phyloP scores from a whole-genome alignment of 2,888 invertebrate genomes.

The Bombylius discolor region DNA sequence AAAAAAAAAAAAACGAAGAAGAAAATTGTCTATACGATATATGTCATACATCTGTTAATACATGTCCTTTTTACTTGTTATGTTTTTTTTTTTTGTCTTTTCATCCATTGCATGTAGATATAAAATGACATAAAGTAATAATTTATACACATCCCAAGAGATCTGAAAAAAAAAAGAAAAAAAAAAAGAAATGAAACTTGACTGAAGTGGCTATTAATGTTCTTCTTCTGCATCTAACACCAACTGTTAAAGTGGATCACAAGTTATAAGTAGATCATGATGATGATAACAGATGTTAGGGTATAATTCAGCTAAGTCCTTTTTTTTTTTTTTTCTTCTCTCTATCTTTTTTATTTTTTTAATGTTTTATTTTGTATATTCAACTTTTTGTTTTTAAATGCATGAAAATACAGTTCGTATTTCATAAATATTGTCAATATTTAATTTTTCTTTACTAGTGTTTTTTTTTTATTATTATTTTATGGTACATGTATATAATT shows the following conservation, averaged over 20 bases:
- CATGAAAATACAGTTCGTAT: not conserved
- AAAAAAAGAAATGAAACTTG: not conserved
- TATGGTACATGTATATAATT: no score
- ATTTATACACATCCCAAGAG: not conserved
- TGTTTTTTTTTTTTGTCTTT: no score
- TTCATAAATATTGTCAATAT: not conserved
- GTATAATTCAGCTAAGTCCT: not conserved
- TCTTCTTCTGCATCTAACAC: not conserved
- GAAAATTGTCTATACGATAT: no score
- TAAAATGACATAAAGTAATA: not conserved
- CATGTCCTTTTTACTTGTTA: no score
- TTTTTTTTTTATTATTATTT: not conserved
- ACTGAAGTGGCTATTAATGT: not conserved
- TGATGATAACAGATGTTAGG: not conserved
- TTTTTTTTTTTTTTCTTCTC: not conserved
- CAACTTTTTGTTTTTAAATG: not conserved
- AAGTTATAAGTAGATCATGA: not conserved
- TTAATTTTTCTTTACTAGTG: not conserved
- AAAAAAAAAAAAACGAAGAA: no score
- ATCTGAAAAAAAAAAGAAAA: not conserved
- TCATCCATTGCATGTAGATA: no score
- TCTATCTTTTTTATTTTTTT: not conserved
- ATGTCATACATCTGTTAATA: no score
- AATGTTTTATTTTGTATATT: no score
- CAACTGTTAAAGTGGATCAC: not conserved